Conservation (phyloP, 1,140 invertebrate species). For the Leptinotarsa lineolata region DNA sequence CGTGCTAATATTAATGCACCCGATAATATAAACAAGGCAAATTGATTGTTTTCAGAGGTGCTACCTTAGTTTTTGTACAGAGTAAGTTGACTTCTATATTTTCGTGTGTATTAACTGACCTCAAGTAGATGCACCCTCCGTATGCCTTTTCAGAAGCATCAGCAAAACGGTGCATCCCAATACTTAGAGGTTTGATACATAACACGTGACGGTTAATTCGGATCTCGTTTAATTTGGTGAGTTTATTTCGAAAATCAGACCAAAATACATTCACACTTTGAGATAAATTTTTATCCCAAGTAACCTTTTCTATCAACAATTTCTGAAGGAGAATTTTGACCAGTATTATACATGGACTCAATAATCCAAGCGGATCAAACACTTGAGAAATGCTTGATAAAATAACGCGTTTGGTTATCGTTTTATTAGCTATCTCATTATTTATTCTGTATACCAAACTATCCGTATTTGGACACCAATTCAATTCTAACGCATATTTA, state of each 20-base stretch:
- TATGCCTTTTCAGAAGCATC: too few species aligned
- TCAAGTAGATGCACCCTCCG: too few species aligned
- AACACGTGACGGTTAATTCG: constrained; percentile 14
- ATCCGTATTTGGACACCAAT: too few species aligned
- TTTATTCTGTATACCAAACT: too few species aligned
- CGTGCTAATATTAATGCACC: too few species aligned
- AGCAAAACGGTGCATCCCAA: constrained; percentile 19
- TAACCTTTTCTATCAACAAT: constrained; percentile 49
- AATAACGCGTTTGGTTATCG: constrained; percentile 37
- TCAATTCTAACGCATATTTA: too few species aligned
- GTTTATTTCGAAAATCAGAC: background rate
- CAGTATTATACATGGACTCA: constrained; percentile 50
- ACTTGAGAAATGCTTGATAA: constrained; percentile 41
- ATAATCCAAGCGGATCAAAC: constrained; percentile 57
- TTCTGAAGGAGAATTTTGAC: constrained; percentile 56
- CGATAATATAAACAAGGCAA: too few species aligned
- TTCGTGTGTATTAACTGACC: too few species aligned
- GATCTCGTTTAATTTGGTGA: constrained; percentile 12
- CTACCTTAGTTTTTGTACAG: too few species aligned
- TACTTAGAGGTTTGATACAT: constrained; percentile 19
- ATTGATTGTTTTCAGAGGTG: too few species aligned
- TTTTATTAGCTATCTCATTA: constrained; percentile 39
- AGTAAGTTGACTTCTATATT: too few species aligned
- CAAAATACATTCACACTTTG: background rate
- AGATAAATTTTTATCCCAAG: constrained; percentile 53